Base-by-base conservation (phyloP, 1,140 invertebrate genomes). In the Pectinophora gossypiella region DNA sequence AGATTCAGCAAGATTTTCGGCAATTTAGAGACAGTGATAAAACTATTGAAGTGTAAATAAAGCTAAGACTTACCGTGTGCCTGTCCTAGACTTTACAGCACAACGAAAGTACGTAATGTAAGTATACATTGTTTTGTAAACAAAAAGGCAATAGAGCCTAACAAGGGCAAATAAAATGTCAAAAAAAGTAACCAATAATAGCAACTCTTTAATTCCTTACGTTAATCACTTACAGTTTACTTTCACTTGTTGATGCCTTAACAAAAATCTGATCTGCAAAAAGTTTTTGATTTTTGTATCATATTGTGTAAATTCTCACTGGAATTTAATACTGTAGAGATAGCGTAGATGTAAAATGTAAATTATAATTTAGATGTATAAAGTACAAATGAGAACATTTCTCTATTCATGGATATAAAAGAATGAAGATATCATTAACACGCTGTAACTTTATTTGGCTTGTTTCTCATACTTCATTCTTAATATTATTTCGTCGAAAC, bases 101-200 rank as follows among this genome's bases (percentile, higher is more conserved):
- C 50, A 45, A 52, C 50, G 50, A 52, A 50, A 13, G 20, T 52
- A 44, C 46, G 38, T 53, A 58, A 58, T 53, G 23, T 58, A 58
- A 58, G 56, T 58, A 51, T 53, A 50, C 43, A 40, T 53, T 47
- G 19, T 50, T 53, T 35, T 52, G 32, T 48, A 15, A 6, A 38
- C 22, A 23, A 4, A 10, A 23, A 10, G 10, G 22, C 27, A 32
- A n/a, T n/a, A n/a, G n/a, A n/a, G n/a, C n/a, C n/a, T n/a, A n/a
- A n/a, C n/a, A n/a, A n/a, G n/a, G n/a, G n/a, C n/a, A n/a, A n/a
- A n/a, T n/a, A n/a, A n/a, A n/a, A n/a, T n/a, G n/a, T n/a, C n/a
- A n/a, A n/a, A n/a, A n/a, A n/a, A n/a, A n/a, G n/a, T n/a, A n/a
- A n/a, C n/a, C n/a, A n/a, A n/a, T n/a, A n/a, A n/a, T n/a, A n/a